Evolutionary conservation across 1,140 invertebrate genomes (phyloP).

Genomic region (Hycleus cichorii): DNA sequence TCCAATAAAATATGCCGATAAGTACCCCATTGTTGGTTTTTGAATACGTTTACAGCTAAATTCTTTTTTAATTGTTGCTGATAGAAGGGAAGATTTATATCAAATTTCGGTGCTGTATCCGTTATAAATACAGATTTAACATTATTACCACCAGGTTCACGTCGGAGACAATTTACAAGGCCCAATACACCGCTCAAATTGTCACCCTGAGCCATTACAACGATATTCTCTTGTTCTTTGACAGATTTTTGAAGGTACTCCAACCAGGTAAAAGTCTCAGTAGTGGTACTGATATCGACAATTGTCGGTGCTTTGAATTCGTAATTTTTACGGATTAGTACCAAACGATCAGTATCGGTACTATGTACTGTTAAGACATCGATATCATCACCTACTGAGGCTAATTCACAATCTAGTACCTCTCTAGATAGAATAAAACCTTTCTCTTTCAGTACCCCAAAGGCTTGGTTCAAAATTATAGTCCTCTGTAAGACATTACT

Average conservation of each 20-base stretch:
- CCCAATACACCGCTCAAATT: slow-evolving; percentile 71
- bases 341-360: slow-evolving; percentile 42
- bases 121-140: slow-evolving; percentile 56
- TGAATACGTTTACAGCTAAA: slow-evolving; percentile 59
- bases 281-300: slow-evolving; percentile 4
- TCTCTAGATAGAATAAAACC: slow-evolving; percentile 48
- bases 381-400: slow-evolving; percentile 19
- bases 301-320: background rate
- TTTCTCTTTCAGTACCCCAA: slow-evolving; percentile 40
- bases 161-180: slow-evolving; percentile 65
- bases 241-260: slow-evolving; percentile 46
- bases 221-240: slow-evolving; percentile 46
- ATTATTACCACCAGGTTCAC: slow-evolving; percentile 59
- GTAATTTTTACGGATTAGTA: slow-evolving; percentile 33
- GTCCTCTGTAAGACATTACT: slow-evolving; percentile 39
- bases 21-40: slow-evolving; percentile 56
- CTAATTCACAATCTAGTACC: slow-evolving; percentile 25
- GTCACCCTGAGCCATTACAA: slow-evolving; percentile 55
- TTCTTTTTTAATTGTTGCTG: slow-evolving; percentile 50
- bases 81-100: slow-evolving; percentile 55
- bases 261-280: slow-evolving; percentile 45
- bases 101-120: slow-evolving; percentile 58
- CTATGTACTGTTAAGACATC: slow-evolving; percentile 43
- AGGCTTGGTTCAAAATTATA: slow-evolving; percentile 37
- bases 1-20: slow-evolving; percentile 40